Evolutionary conservation across 2,888 invertebrate species (phyloP), one percentile per base, ranked within the genome.

Genomic region (Tetanocera ferruginea): DNA sequence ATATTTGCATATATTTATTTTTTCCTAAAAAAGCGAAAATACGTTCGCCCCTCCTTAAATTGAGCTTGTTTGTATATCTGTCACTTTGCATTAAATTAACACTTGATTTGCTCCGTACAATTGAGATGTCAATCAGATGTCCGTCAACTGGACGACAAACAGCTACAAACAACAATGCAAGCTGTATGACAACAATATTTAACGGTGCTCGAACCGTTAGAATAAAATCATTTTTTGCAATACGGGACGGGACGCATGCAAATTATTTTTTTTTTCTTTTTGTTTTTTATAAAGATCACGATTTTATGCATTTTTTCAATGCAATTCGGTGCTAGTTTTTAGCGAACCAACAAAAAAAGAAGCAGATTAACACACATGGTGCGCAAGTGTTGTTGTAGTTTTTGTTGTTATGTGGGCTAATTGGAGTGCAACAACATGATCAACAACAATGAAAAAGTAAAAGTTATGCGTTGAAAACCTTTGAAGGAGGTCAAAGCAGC

Each of bases 51-150:
- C 43, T 43, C 11, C 11, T 43, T 43, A 43, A 43, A 11, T 43
- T 14, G 11, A 51, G 23, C 17, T 66, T 82, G 82, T 83, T 83
- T 82, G 80, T 55, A 79, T 78, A 76, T 52, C 80, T 82, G 83
- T 83, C 85, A 83, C 77, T 83, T 84, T 79, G 77, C 77, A 81
- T 83, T 85, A 85, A 74, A 85, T 85, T 85, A 83, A 83, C 86
- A 85, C 85, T 86, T 86, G 84, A 86, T 81, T 85, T 85, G 84
- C 79, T 83, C 77, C 78, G 80, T 79, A 85, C 84, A 87, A 86
- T 85, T 81, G 84, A 84, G 80, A 84, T 85, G 89, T 88, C 89
- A 89, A 89, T 89, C 90, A 89, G 82, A 83, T 84, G 88, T 88
- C 88, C 87, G 86, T 87, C 87, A 86, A 81, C 77, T 28, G 62